A percentile compares a stretch with the other conserved stretches of the same genome.
Conservation (phyloP, 2,113 vertebrate species). For the Stegastes partitus region DNA sequence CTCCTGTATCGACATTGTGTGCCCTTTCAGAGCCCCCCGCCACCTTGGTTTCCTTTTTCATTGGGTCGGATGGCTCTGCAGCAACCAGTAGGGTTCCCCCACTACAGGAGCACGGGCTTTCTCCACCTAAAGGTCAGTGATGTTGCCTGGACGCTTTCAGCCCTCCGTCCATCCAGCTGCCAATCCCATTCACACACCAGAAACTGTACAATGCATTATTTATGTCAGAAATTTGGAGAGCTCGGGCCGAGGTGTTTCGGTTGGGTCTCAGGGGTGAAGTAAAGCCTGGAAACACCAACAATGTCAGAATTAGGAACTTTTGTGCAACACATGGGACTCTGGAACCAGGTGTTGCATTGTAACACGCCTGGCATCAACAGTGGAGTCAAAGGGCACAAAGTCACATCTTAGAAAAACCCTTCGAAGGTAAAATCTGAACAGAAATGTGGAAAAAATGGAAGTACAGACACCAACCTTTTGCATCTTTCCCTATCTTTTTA, state of each 20-base stretch:
- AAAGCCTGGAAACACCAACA: not conserved
- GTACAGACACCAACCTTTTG: too few relatives aligned
- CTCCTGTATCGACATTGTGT: constrained; percentile 78
- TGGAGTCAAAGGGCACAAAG: not conserved
- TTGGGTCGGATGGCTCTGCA: constrained; percentile 72
- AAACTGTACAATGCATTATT: constrained; percentile 19
- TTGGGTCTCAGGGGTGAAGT: constrained; percentile 4
- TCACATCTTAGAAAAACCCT: not conserved
- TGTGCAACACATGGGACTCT: not conserved
- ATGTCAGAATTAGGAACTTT: not conserved
- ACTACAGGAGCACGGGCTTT: constrained; percentile 75
- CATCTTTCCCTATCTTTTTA: too few relatives aligned
- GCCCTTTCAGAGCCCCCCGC: constrained; percentile 80
- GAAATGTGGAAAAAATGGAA: not conserved
- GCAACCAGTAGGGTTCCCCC: constrained; percentile 72
- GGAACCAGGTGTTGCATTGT: too few relatives aligned
- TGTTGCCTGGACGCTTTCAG: constrained; percentile 70
- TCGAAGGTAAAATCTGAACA: not conserved
- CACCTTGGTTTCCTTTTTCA: constrained; percentile 77
- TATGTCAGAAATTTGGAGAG: not conserved
- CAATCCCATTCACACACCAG: constrained; percentile 11
- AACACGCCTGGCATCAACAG: not conserved
- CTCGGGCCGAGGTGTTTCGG: not conserved
- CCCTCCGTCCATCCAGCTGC: constrained; percentile 16
- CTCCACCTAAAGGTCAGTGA: constrained; percentile 80